phyloP scores from a whole-genome alignment of 2,797 vertebrate genomes.

The Synaphobranchus kaupii region DNA sequence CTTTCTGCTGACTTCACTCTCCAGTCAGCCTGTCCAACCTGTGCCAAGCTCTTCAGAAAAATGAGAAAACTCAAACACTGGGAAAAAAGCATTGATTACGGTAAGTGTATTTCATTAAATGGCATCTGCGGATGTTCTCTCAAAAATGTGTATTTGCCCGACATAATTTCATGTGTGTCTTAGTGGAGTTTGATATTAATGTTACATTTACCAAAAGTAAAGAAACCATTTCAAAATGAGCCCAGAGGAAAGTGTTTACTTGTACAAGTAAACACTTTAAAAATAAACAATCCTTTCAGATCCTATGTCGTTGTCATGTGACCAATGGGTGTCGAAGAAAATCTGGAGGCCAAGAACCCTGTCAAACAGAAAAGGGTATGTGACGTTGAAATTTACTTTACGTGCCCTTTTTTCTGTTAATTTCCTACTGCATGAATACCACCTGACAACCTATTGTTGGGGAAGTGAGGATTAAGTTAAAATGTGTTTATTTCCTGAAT shows the following conservation, averaged over 20 bases:
- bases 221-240: neutral
- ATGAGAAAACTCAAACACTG: slow-evolving; percentile 29
- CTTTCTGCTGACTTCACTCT: neutral
- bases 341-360: slow-evolving; percentile 41
- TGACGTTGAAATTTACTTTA: neutral
- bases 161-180: neutral
- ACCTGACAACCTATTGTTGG: too few relatives aligned
- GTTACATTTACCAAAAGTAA: neutral
- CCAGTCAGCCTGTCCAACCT: slow-evolving; percentile 11
- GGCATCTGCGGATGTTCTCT: neutral
- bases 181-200: neutral
- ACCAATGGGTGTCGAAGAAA: slow-evolving; percentile 69
- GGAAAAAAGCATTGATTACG: slow-evolving; percentile 15
- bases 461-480: too few relatives aligned
- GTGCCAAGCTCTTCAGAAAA: slow-evolving; percentile 12
- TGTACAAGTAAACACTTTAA: neutral
- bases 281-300: slow-evolving; percentile 47
- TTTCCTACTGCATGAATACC: too few relatives aligned
- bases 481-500: too few relatives aligned
- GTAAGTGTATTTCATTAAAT: neutral
- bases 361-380: slow-evolving; percentile 44
- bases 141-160: neutral
- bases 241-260: neutral
- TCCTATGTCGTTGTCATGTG: slow-evolving; percentile 65
- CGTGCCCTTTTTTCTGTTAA: too few relatives aligned